A percentile compares a stretch with the other conserved stretches of the same genome.
Evolutionary conservation across 2,888 invertebrate species (phyloP).

Genomic region (Apamea epomidion): DNA sequence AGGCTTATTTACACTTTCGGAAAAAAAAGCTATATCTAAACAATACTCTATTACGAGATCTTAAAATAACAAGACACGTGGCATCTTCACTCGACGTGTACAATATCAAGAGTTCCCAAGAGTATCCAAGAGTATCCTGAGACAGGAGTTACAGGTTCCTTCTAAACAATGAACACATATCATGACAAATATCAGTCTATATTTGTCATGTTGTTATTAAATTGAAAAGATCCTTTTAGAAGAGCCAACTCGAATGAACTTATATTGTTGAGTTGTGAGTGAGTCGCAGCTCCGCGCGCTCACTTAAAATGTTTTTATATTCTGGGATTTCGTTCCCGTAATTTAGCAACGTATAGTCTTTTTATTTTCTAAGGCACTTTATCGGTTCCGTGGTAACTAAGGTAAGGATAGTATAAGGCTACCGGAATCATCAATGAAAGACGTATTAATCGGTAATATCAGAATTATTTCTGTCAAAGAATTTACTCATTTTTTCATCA

Average conservation of each 20-base stretch:
- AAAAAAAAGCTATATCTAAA: not conserved
- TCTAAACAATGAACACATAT: constrained; percentile 27
- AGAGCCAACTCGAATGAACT: not conserved
- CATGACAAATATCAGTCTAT: constrained; percentile 13
- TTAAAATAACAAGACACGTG: constrained; percentile 7
- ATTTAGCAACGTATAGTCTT: not conserved
- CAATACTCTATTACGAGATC: not conserved
- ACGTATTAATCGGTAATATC: too few species aligned
- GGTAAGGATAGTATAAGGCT: too few species aligned
- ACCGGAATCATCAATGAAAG: too few species aligned
- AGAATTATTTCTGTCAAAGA: too few species aligned
- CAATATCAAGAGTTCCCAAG: not conserved
- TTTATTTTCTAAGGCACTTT: not conserved
- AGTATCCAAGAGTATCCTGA: not conserved
- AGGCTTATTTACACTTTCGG: not conserved
- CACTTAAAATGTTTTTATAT: not conserved
- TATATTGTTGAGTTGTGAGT: not conserved
- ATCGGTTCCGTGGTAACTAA: too few species aligned
- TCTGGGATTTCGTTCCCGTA: not conserved
- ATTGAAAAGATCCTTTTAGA: constrained; percentile 3
- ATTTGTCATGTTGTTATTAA: constrained; percentile 22
- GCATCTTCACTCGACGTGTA: not conserved
- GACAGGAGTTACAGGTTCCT: constrained; percentile 20
- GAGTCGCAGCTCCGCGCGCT: too few species aligned
- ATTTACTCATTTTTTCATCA: not conserved